Conservation (phyloP, 1,140 invertebrate genomes). For the Brachionus rotundiformis region DNA sequence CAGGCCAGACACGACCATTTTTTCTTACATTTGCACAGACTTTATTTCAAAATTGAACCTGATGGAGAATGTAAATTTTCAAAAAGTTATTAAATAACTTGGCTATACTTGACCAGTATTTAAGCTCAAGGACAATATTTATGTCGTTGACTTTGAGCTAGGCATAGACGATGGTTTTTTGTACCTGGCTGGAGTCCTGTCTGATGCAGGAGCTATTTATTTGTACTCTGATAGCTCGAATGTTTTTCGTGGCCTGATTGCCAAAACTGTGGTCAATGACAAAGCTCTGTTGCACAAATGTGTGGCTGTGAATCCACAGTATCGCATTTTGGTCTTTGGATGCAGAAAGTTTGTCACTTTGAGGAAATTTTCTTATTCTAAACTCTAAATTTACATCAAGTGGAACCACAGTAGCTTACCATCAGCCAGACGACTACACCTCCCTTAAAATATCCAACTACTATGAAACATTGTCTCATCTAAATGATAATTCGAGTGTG, state of each 20-base stretch:
- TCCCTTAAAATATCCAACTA: neutral
- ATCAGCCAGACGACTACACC: constrained; percentile 17
- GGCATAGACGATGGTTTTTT: constrained; percentile 26
- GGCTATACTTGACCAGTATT: constrained; percentile 40
- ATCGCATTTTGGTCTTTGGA: constrained; percentile 21
- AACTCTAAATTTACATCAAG: neutral
- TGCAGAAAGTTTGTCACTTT: constrained; percentile 4
- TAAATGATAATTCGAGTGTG: neutral
- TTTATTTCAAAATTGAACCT: constrained; percentile 40
- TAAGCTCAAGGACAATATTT: constrained; percentile 43
- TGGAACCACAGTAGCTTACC: constrained; percentile 4
- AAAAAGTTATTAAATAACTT: neutral
- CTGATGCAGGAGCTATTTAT: constrained; percentile 34
- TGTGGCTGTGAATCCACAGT: constrained; percentile 40
- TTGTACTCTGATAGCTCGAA: constrained; percentile 14
- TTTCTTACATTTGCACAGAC: constrained; percentile 38
- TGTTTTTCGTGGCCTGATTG: constrained; percentile 41
- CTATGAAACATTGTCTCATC: neutral
- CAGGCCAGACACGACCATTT: constrained; percentile 41
- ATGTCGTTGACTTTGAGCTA: constrained; percentile 28
- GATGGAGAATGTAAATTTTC: constrained; percentile 39
- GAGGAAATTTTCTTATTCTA: neutral
- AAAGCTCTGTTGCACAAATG: constrained; percentile 18
- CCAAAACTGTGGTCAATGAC: constrained; percentile 24
- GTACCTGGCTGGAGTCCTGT: constrained; percentile 33